These are phyloP conservation scores for Amphibalanus amphitrite DNA, from an alignment of 1,140 invertebrate species.

Conservation along the genomic window DNA sequence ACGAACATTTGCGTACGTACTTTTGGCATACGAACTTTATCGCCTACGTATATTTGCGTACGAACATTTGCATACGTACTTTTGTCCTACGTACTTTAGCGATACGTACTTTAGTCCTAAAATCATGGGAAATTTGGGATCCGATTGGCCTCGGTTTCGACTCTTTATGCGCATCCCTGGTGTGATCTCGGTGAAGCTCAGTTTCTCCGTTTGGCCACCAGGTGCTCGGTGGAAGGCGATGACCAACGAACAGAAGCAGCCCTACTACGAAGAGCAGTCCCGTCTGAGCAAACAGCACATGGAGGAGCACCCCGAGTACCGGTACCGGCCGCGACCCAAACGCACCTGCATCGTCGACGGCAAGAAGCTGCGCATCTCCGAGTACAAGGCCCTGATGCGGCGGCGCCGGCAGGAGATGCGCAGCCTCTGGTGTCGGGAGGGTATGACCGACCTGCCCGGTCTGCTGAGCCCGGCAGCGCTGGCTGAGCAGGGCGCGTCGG, in stretches of 20 bases:
- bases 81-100: no score
- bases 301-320: conserved; percentile 98
- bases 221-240: conserved; percentile 93
- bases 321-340: conserved; percentile 92
- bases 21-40: no score
- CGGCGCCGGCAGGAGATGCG: conserved; percentile 80
- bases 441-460: conserved; percentile 17
- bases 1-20: no score
- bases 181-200: no score
- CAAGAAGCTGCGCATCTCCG: conserved; percentile 96
- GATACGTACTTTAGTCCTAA: no score
- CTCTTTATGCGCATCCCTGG: no score
- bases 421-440: conserved; percentile 63
- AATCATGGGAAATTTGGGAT: no score
- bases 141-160: no score
- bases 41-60: no score
- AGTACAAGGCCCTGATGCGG: conserved; percentile 95
- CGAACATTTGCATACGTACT: no score
- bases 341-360: conserved; percentile 85
- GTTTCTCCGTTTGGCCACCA: conserved; percentile 25
- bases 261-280: conserved; percentile 97
- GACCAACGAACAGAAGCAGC: conserved; percentile 95
- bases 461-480: conserved; percentile 15
- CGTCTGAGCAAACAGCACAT: conserved; percentile 92
- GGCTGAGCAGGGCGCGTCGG: no score